Base-by-base conservation (phyloP, 2,888 invertebrate genomes). In the Aricia artaxerxes region DNA sequence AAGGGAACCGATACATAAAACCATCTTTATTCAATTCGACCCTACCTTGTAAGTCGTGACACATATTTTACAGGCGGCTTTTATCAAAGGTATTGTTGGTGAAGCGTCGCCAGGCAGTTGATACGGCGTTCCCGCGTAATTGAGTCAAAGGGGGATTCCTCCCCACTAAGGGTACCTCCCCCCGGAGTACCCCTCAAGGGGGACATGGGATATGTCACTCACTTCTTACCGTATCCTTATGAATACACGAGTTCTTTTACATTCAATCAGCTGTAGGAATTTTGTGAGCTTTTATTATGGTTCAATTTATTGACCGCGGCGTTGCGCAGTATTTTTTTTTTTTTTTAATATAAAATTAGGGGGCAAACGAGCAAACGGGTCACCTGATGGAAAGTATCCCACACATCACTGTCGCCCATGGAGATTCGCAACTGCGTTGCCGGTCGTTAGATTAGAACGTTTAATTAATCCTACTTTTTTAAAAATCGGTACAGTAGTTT, bases 71-170 rank as follows among this genome's bases (percentile, higher is more conserved):
- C 69, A 35, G 69, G 11, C 11, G 35, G 35, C 35, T 35, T 69
- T 69, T 69, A 69, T 69, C 69, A 69, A 69, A 69, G 16, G 35
- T 69, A 69, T 69, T 69, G 69, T 69, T 69, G 35, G 69, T 35
- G 69, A 16, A 69, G 69, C 69, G 64, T 31, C 31, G 64, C 31
- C 13, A 69, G 69, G 69, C 69, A 69, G 69, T 69, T 69, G 69
- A 69, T 69, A 69, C 69, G 69, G 35, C 69, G 69, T 38, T 69
- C 69, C 69, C 69, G 35, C 69, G 69, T 69, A 38, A 69, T 69
- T 69, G 69, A 69, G 69, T 38, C 16, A 69, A 69, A 69, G 13
- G 69, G 69, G 69, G 35, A 35, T 69, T 49, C 49, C 49, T 49
- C 49, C 16, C 57, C 4, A 16, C 57, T 16, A 57, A 16, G 4